phyloP scores from a whole-genome alignment of 2,888 invertebrate species.

The Leptodirus hochenwartii region DNA sequence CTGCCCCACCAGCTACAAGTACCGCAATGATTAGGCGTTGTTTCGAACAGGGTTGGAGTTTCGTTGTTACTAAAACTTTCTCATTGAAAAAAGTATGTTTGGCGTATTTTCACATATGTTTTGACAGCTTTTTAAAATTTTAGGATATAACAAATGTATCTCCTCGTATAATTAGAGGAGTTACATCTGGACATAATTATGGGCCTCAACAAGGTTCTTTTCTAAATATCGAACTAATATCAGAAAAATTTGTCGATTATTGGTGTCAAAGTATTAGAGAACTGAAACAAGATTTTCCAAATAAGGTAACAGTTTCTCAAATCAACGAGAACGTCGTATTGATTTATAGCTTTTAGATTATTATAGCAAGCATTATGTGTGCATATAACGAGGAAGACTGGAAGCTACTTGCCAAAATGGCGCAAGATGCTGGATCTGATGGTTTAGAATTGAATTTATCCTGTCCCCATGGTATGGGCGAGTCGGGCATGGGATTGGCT shows the following conservation, averaged over 20 bases:
- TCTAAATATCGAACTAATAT: slow-evolving; percentile 94
- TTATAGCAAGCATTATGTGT: slow-evolving; percentile 96
- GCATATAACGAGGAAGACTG: slow-evolving; percentile 75
- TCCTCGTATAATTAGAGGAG: slow-evolving; percentile 87
- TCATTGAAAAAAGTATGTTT: slow-evolving; percentile 67
- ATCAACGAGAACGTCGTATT: no score
- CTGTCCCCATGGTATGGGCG: slow-evolving; percentile 98
- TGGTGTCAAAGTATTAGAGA: slow-evolving; percentile 83
- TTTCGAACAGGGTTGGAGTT: slow-evolving; percentile 94
- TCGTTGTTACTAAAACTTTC: slow-evolving; percentile 95
- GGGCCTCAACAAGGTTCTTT: slow-evolving; percentile 96
- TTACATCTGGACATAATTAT: slow-evolving; percentile 76
- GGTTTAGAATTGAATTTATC: slow-evolving; percentile 91
- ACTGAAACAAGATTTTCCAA: slow-evolving; percentile 80
- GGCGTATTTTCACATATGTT: slow-evolving; percentile 1
- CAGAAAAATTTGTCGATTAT: slow-evolving; percentile 86
- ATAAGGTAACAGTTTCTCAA: slow-evolving; percentile 42
- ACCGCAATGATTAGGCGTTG: slow-evolving; percentile 88
- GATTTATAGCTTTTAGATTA: slow-evolving; percentile 34
- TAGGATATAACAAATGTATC: slow-evolving; percentile 92
- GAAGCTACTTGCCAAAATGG: slow-evolving; percentile 58
- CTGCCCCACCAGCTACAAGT: slow-evolving; percentile 90
- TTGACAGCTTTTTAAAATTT: slow-evolving; percentile 12
- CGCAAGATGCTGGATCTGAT: slow-evolving; percentile 76
- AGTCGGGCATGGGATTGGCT: slow-evolving; percentile 94